Base-by-base conservation (phyloP, 2,113 vertebrate genomes). In the Vulpes lagopus region DNA sequence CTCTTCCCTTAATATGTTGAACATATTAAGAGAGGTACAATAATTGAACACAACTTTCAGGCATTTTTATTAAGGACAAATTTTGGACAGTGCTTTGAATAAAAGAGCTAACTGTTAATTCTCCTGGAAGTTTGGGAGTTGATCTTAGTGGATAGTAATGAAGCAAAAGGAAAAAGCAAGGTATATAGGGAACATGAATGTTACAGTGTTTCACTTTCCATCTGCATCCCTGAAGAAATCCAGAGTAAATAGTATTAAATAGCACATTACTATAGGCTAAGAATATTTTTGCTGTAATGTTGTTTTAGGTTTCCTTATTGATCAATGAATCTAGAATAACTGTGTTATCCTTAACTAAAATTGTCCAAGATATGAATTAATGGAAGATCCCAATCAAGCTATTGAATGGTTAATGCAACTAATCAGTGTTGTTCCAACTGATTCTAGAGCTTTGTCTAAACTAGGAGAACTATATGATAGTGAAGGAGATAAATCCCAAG, bases 401-500 rank as follows among this genome's bases (percentile, higher is more conserved):
- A 99, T 99, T 10, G 99, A 99, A 62, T 99, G 99, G 99, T 98
- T 99, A 65, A 99, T 99, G 98, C 99, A 99, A 96, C 98, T 99
- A 90, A 99, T 99, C 97, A 99, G 99, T 43, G 98, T 99, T 27
- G 99, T 99, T 69, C 99, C 99, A 95, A 99, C 99, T 1, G 99
- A 99, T 97, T 99, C 99, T 17, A 98, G 98, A 80, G 99, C 98
- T 14, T 98, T 99, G 95, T 99, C 99, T 92, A 99, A 99, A 97
- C 98, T 99, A 38, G 99, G 99, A 93, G 99, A 99, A 93, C 97
- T 99, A 22, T 99, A 99, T 51, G 99, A 99, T 71, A 95, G 83
- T 0, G 99, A 99, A 97, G 99, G 99, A 6, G 99, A 99, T 98
- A 99, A 99, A 94, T 99, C 99, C 4, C 99, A 99, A 95, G 99